Conservation (phyloP, 1,140 invertebrate species). For the Ips nitidus region DNA sequence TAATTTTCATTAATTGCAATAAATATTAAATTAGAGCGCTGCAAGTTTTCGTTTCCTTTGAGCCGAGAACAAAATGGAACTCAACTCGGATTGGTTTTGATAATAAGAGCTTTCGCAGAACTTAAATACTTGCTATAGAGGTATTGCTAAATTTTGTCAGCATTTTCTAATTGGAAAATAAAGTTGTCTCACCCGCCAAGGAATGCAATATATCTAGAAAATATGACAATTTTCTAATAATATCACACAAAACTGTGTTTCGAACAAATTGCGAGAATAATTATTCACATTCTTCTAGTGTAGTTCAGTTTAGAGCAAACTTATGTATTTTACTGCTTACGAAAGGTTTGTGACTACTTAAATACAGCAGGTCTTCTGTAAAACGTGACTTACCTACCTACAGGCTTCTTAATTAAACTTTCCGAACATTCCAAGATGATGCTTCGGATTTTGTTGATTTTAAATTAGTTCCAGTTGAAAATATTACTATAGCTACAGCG, state of each 20-base stretch:
- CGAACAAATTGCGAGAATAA: too few relatives aligned
- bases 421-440: too few relatives aligned
- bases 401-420: slow-evolving; percentile 14
- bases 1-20: slow-evolving; percentile 20
- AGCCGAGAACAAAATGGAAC: slow-evolving; percentile 1
- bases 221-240: too few relatives aligned
- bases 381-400: slow-evolving; percentile 10
- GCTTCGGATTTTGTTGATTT: too few relatives aligned
- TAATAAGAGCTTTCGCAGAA: neutral
- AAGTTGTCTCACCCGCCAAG: too few relatives aligned
- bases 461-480: neutral
- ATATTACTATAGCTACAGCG: neutral
- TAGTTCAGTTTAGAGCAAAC: too few relatives aligned
- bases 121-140: neutral
- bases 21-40: slow-evolving; percentile 14
- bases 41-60: slow-evolving; percentile 9
- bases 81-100: slow-evolving; percentile 3
- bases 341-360: slow-evolving; percentile 3
- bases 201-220: too few relatives aligned
- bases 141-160: too few relatives aligned
- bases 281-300: too few relatives aligned
- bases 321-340: neutral
- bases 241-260: too few relatives aligned
- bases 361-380: slow-evolving; percentile 13
- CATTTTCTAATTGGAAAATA: too few relatives aligned